Base-by-base conservation (phyloP, 2,888 invertebrate genomes). In the Limulus polyphemus region DNA sequence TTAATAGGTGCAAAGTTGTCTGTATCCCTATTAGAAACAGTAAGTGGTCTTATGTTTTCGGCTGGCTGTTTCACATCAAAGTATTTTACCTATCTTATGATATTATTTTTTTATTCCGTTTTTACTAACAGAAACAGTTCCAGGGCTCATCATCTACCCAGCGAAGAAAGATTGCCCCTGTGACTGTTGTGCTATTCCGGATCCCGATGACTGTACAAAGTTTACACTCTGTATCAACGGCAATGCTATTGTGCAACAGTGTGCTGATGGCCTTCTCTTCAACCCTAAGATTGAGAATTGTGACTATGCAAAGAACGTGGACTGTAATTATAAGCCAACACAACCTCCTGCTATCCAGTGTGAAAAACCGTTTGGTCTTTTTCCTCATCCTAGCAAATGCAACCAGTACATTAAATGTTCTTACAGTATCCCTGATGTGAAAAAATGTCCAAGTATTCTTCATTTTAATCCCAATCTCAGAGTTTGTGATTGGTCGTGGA, bases 401-500 rank as follows among this genome's bases (percentile, higher is more conserved):
- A 49, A 13, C 11, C 47, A n/a, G 32, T 67, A 58, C 32, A 57
- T 55, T 14, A 60, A 65, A 9, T 67, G 67, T 49, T 49, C 59
- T 14, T 54, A 67, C 7, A 56, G 62, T 46, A 32, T 54, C 10
- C 46, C 60, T 10, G 47, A 61, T 10, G 48, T 50, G 1, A 62
- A 62, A 55, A 11, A 12, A 10, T 66, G 66, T 56, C 60, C 64
- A 32, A 17, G 56, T 11, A 56, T 17, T n/a, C 49, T 64, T 1
- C 62, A 66, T 46, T 66, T 64, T 50, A 64, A 62, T 49, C 51
- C 60, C 11, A 47, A 11, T 14, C 10, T 57, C 4, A 55, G 54
- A 55, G 58, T 62, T 11, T 66, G 66, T 49, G 66, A 66, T 55
- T 66, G 62, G 64, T 60, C 64, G n/a, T 54, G 58, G 9, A 49